Conservation (phyloP, 2,888 invertebrate species). For the Dione vanillae region DNA sequence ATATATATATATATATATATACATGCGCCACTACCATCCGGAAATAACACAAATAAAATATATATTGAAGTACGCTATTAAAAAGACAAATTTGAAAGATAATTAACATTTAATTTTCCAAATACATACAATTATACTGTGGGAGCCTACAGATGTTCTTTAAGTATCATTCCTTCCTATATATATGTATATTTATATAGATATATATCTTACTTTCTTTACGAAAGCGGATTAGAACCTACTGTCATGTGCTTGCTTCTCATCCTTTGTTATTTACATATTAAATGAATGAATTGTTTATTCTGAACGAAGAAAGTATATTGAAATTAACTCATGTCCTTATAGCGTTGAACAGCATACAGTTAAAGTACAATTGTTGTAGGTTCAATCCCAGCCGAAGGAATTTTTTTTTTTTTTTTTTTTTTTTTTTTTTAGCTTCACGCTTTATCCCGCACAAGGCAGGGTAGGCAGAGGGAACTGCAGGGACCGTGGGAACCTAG, state of each 20-base stretch:
- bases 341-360: no score
- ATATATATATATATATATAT: no score
- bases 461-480: no score
- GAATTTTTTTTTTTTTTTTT: not conserved
- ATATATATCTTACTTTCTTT: slow-evolving; percentile 9
- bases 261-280: slow-evolving; percentile 11
- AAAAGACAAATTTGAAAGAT: slow-evolving; percentile 46
- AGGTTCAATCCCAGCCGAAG: not conserved
- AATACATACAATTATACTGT: slow-evolving; percentile 47
- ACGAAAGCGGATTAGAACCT: slow-evolving; percentile 1
- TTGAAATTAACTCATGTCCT: no score
- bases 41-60: no score
- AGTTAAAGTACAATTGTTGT: no score
- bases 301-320: no score
- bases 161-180: slow-evolving; percentile 46
- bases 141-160: slow-evolving; percentile 50
- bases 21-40: no score
- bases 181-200: not conserved
- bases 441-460: no score
- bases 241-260: not conserved
- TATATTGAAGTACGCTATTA: no score
- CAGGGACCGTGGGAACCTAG: no score
- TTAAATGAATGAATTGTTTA: not conserved
- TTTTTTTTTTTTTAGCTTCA: no score
- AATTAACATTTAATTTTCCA: slow-evolving; percentile 53